Percentiles rank a stretch among this genome's conserved stretches.
Evolutionary conservation across 2,113 vertebrate genomes (phyloP).

Genomic region (Lophochroa leadbeateri): DNA sequence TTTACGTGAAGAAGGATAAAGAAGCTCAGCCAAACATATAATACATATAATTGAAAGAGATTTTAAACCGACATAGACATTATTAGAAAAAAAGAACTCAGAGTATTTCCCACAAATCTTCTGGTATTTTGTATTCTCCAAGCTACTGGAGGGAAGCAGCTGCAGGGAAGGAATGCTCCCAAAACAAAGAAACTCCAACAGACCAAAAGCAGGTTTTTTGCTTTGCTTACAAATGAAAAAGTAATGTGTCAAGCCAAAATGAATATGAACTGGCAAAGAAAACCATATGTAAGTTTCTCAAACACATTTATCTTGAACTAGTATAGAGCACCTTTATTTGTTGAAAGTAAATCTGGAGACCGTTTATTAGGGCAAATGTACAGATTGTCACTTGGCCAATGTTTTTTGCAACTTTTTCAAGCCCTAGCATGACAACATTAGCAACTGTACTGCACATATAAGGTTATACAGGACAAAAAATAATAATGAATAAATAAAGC

Average conservation of each 20-base stretch:
- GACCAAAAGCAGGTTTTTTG: neutral
- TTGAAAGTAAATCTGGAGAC: neutral
- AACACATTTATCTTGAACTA: neutral
- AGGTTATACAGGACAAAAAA: neutral
- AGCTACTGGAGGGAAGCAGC: constrained; percentile 62
- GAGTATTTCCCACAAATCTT: constrained; percentile 56
- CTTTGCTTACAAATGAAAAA: constrained; percentile 19
- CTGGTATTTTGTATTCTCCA: constrained; percentile 22
- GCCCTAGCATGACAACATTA: neutral
- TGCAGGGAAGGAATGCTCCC: constrained; percentile 43
- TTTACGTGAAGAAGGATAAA: constrained; percentile 57
- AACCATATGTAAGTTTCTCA: neutral
- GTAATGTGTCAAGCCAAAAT: neutral
- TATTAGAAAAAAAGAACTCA: constrained; percentile 27
- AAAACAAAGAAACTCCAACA: constrained; percentile 54
- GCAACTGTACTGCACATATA: neutral
- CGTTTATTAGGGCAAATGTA: neutral
- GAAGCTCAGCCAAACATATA: constrained; percentile 34
- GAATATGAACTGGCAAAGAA: neutral
- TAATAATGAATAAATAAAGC: neutral
- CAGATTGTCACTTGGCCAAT: accelerated
- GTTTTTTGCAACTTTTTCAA: neutral
- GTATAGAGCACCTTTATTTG: neutral
- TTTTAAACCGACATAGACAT: neutral
- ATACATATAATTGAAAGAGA: constrained; percentile 20